phyloP scores from a whole-genome alignment of 2,888 invertebrate genomes.

The Carcina quercana region DNA sequence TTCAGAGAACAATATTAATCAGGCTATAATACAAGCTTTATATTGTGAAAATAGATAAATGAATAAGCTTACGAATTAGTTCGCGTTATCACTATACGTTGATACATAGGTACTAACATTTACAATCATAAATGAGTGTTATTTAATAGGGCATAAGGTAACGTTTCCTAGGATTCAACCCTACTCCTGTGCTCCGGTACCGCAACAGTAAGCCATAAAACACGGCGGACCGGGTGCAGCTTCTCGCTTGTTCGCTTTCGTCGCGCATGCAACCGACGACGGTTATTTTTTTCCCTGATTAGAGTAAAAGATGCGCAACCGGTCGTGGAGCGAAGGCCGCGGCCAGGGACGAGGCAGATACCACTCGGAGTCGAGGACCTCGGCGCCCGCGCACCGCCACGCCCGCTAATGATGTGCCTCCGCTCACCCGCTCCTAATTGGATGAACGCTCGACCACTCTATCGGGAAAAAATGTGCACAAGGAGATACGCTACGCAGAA shows the following conservation, averaged over 20 bases:
- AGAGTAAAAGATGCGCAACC: conserved; percentile 71
- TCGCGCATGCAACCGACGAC: conserved; percentile 50
- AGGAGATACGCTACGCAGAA: conserved; percentile 37
- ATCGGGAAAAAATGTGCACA: conserved; percentile 51
- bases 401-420: conserved; percentile 63
- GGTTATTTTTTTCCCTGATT: conserved; percentile 65
- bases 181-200: conserved; percentile 37
- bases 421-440: conserved; percentile 65
- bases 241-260: conserved; percentile 61
- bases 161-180: no score
- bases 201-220: conserved; percentile 62
- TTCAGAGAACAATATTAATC: no score
- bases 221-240: conserved; percentile 46
- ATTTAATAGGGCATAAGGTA: no score
- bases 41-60: no score
- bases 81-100: no score
- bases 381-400: conserved; percentile 30
- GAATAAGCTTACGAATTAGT: no score
- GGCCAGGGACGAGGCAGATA: conserved; percentile 43
- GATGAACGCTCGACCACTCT: conserved; percentile 48
- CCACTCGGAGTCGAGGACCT: conserved; percentile 29
- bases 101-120: no score
- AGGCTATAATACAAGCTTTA: no score
- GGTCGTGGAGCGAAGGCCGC: conserved; percentile 65
- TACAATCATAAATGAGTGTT: no score